These are phyloP conservation scores for Polypedilum pembai DNA, from an alignment of 1,140 invertebrate genomes.

Conservation along the genomic window DNA sequence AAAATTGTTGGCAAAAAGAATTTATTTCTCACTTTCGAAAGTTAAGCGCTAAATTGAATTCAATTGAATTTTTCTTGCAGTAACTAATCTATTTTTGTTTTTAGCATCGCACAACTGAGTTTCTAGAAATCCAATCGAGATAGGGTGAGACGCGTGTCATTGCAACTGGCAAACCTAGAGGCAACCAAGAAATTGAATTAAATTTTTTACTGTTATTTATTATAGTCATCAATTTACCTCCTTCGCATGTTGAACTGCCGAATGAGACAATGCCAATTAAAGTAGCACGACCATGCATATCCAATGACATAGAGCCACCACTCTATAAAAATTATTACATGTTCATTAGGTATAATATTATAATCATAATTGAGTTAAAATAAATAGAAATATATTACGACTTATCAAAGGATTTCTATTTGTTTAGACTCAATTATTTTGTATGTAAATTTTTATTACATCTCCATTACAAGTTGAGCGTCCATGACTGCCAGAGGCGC, in stretches of 20 bases:
- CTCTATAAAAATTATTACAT: no score
- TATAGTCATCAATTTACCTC: neutral
- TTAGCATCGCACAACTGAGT: neutral
- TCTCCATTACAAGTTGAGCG: conserved; percentile 9
- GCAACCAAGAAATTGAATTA: no score
- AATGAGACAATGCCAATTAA: neutral
- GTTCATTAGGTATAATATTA: neutral
- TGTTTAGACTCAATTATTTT: no score
- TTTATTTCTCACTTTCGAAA: no score
- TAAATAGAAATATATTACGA: no score
- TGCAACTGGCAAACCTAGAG: neutral
- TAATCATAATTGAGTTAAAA: neutral
- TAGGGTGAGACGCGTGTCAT: neutral
- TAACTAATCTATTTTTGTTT: no score
- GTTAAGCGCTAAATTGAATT: no score
- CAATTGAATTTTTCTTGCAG: no score
- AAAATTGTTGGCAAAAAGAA: no score
- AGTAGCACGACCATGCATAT: neutral
- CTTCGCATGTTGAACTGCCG: neutral
- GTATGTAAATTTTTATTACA: no score
- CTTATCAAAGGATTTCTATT: no score
- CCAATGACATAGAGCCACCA: neutral
- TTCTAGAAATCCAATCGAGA: neutral
- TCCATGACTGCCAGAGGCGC: neutral
- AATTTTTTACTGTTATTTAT: no score